A percentile compares a stretch with the other conserved stretches of the same genome.
Evolutionary conservation across 2,888 invertebrate species (phyloP).

Genomic region (Acleris holmiana): DNA sequence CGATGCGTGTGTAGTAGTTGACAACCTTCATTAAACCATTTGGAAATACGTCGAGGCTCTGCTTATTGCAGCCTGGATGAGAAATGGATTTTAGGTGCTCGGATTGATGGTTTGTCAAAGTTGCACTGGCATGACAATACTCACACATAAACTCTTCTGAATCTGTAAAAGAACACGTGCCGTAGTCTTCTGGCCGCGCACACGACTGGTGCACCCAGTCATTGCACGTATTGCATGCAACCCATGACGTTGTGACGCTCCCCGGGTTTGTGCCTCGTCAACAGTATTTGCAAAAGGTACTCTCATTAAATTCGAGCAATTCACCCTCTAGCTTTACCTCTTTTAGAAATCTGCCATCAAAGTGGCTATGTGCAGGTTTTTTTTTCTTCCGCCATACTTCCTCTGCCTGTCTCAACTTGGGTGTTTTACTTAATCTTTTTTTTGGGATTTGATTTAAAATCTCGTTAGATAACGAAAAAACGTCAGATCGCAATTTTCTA

Average conservation of each 20-base stretch:
- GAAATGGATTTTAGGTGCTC: background rate
- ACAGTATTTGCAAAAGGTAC: too few relatives aligned
- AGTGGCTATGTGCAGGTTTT: background rate
- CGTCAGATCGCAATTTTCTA: slow-evolving; percentile 2
- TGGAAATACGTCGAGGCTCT: background rate
- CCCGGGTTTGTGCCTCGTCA: too few relatives aligned
- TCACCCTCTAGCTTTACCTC: slow-evolving; percentile 1
- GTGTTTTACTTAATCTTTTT: background rate
- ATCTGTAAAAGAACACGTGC: background rate
- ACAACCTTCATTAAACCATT: background rate
- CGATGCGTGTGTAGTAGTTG: slow-evolving; percentile 5
- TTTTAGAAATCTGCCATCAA: background rate
- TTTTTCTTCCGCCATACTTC: slow-evolving; percentile 12
- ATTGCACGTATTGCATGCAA: slow-evolving; percentile 2
- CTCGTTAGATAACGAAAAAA: slow-evolving; percentile 10
- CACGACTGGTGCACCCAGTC: slow-evolving; percentile 4
- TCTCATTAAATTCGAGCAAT: slow-evolving; percentile 8
- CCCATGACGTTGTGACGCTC: background rate
- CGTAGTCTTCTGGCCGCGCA: slow-evolving; percentile 3
- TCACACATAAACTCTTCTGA: background rate
- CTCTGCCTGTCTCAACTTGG: background rate
- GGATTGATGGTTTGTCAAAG: background rate
- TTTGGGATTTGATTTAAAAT: too few relatives aligned
- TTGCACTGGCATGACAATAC: background rate
- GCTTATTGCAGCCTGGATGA: background rate